Evolutionary conservation across 1,140 invertebrate species (phyloP).

Genomic region (Ctenoplectra terminalis): DNA sequence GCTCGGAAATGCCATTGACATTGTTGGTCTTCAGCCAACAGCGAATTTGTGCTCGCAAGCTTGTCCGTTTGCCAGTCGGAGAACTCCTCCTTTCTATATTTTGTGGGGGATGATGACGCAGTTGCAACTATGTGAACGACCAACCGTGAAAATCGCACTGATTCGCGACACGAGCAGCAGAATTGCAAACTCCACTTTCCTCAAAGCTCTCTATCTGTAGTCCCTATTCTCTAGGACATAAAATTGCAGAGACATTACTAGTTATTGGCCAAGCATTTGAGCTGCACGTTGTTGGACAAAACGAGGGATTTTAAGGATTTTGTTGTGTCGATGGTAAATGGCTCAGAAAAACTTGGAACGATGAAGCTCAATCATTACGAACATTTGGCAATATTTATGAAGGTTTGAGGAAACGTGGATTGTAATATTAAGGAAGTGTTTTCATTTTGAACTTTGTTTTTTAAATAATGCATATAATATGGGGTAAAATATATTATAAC

Average conservation of each 20-base stretch:
- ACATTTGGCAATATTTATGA: background rate
- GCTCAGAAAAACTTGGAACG: background rate
- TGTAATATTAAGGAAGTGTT: too few relatives aligned
- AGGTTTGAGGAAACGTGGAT: background rate
- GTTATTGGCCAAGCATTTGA: background rate
- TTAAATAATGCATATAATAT: too few relatives aligned
- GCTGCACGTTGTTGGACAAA: too few relatives aligned
- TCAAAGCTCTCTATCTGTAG: background rate
- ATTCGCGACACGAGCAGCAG: background rate
- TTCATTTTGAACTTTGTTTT: too few relatives aligned
- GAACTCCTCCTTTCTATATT: too few relatives aligned
- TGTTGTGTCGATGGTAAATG: background rate
- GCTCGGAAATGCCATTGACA: constrained; percentile 70
- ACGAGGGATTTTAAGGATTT: background rate
- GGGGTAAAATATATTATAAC: too few relatives aligned
- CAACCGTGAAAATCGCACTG: constrained; percentile 22
- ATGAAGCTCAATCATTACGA: background rate
- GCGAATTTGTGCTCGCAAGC: background rate
- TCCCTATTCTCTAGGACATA: background rate
- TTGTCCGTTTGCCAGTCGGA: constrained; percentile 21
- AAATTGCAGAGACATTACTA: background rate
- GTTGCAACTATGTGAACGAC: background rate
- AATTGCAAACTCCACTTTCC: background rate
- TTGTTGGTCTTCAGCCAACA: constrained; percentile 67
- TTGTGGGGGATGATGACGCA: background rate